Conservation (phyloP, 2,113 vertebrate genomes). For the Ciconia maguari region DNA sequence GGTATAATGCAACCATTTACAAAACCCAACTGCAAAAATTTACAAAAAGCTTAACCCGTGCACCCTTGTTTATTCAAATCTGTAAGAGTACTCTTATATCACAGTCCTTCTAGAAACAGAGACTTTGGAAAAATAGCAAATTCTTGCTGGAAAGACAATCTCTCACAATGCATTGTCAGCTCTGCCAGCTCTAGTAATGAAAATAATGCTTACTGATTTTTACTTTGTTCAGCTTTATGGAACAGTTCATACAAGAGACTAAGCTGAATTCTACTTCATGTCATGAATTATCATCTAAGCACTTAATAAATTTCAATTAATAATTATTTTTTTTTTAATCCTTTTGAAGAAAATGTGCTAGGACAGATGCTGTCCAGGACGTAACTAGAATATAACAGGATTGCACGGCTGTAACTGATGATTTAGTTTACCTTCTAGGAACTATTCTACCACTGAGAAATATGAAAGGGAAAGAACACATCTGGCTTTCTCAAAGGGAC, state of each 20-base stretch:
- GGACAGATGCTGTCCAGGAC: not conserved
- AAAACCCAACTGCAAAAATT: not conserved
- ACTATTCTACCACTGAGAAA: not conserved
- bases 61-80: not conserved
- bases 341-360: not conserved
- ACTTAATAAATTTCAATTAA: not conserved
- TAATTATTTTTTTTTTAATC: not conserved
- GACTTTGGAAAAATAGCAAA: not conserved
- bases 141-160: not conserved
- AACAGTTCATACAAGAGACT: not conserved
- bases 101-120: not conserved
- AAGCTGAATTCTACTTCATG: not conserved
- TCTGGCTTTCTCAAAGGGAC: not conserved
- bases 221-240: not conserved
- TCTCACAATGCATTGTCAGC: not conserved
- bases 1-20: not conserved
- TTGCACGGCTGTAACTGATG: not conserved
- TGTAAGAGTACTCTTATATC: not conserved
- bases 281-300: not conserved
- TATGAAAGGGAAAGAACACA: not conserved
- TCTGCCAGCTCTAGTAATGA: not conserved
- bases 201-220: not conserved
- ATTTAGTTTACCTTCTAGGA: not conserved
- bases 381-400: not conserved
- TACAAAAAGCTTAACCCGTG: not conserved